phyloP scores from a whole-genome alignment of 2,888 invertebrate species.

The Rhamphomyia laevipes region DNA sequence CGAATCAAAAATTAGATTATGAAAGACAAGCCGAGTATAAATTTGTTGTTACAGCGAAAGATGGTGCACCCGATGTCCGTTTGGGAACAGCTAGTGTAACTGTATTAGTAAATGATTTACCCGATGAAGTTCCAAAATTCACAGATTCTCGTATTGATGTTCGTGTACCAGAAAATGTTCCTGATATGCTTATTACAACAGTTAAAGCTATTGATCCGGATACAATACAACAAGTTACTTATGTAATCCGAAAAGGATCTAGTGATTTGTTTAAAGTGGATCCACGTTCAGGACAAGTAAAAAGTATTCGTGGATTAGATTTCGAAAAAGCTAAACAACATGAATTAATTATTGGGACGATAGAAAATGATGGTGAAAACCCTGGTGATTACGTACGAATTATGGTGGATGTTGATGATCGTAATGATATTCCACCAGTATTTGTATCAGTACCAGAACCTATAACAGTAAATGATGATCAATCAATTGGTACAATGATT shows the following conservation, averaged over 20 bases:
- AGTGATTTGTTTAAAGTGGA: constrained; percentile 73
- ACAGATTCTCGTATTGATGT: constrained; percentile 59
- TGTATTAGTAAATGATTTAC: constrained; percentile 61
- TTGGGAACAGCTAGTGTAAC: constrained; percentile 80
- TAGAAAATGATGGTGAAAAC: constrained; percentile 61
- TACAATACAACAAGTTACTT: constrained; percentile 69
- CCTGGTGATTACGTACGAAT: constrained; percentile 59
- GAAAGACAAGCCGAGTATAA: constrained; percentile 61
- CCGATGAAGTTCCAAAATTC: constrained; percentile 73
- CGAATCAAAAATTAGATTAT: constrained; percentile 64
- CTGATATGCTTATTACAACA: constrained; percentile 64
- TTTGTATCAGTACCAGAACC: constrained; percentile 75
- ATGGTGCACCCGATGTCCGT: constrained; percentile 74
- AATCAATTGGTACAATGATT: constrained; percentile 68
- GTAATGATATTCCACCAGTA: constrained; percentile 79
- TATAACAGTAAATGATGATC: constrained; percentile 71
- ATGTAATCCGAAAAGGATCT: constrained; percentile 70
- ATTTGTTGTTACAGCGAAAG: constrained; percentile 80
- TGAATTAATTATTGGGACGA: constrained; percentile 66
- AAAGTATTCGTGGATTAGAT: constrained; percentile 64
- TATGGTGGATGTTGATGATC: constrained; percentile 49
- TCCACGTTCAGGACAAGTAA: constrained; percentile 63
- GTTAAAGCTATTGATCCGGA: constrained; percentile 81
- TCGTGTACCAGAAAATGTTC: constrained; percentile 72
- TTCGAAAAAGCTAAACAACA: constrained; percentile 63